Evolutionary conservation across 1,140 invertebrate species (phyloP).

Genomic region (Lasaia peninsularis): DNA sequence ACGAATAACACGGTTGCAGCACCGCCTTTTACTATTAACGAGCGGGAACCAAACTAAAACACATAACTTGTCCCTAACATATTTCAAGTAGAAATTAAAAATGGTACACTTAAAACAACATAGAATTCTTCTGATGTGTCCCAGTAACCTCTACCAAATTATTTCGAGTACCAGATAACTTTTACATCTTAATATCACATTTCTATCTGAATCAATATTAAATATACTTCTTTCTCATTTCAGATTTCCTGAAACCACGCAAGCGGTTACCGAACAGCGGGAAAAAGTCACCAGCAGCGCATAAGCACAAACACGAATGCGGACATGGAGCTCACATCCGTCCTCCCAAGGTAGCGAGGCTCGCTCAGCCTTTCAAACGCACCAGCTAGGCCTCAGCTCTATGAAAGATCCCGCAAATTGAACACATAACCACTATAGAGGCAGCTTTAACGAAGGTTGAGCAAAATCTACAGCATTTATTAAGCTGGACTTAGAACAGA

Average conservation of each 20-base stretch:
- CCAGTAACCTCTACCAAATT: no score
- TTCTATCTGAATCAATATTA: not conserved
- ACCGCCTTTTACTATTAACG: constrained; percentile 47
- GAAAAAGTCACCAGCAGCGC: constrained; percentile 63
- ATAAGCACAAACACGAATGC: constrained; percentile 59
- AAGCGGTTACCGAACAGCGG: constrained; percentile 57
- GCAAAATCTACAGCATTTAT: not conserved
- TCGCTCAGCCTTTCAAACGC: constrained; percentile 59
- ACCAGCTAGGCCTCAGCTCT: constrained; percentile 47
- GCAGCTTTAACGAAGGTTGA: constrained; percentile 14
- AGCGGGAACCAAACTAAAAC: constrained; percentile 16
- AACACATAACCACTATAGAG: not conserved
- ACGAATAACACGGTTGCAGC: constrained; percentile 36
- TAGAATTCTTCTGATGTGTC: not conserved
- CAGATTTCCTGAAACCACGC: constrained; percentile 72
- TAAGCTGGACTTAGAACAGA: constrained; percentile 16
- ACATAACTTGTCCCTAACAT: not conserved
- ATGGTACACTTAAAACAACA: not conserved
- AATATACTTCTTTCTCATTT: constrained; percentile 31
- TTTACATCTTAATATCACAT: not conserved
- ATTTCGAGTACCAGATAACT: no score
- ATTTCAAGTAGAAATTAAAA: not conserved
- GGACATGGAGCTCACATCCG: constrained; percentile 60
- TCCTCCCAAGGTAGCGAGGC: constrained; percentile 62
- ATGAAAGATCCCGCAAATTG: constrained; percentile 17